phyloP scores from a whole-genome alignment of 2,888 invertebrate species.

The Heteromyza rotundicornis region DNA sequence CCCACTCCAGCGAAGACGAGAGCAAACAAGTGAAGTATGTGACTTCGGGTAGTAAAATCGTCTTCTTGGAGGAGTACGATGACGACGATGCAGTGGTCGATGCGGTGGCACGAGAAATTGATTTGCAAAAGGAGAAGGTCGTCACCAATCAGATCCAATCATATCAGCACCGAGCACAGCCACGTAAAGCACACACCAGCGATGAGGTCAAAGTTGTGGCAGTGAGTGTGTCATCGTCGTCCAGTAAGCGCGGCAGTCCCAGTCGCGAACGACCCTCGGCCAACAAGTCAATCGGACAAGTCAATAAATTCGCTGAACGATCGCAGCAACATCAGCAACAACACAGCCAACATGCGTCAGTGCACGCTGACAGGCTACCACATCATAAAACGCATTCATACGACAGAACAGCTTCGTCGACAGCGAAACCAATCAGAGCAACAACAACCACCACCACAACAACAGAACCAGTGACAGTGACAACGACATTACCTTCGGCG shows the following conservation, averaged over 20 bases:
- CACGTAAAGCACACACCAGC: slow-evolving; percentile 26
- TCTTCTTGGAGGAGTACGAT: slow-evolving; percentile 52
- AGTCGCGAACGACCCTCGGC: slow-evolving; percentile 13
- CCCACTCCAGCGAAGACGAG: slow-evolving; percentile 29
- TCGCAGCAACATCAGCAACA: not conserved
- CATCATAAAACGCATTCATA: slow-evolving; percentile 8
- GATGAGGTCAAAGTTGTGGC: slow-evolving; percentile 63
- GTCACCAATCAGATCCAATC: not conserved
- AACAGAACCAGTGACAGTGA: slow-evolving; percentile 18
- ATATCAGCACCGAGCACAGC: not conserved
- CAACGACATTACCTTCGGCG: slow-evolving; percentile 20
- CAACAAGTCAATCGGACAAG: slow-evolving; percentile 8
- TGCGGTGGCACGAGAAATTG: slow-evolving; percentile 36
- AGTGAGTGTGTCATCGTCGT: slow-evolving; percentile 64
- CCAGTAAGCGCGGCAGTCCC: slow-evolving; percentile 38
- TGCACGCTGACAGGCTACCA: not conserved
- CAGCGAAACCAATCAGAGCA: slow-evolving; percentile 19
- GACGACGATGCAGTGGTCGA: slow-evolving; percentile 36
- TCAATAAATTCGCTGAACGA: slow-evolving; percentile 11
- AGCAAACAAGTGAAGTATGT: slow-evolving; percentile 54
- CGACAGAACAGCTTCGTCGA: slow-evolving; percentile 17
- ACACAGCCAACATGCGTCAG: not conserved
- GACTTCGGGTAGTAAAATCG: slow-evolving; percentile 57
- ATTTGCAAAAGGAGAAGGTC: slow-evolving; percentile 31
- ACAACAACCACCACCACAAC: slow-evolving; percentile 16